phyloP scores from a whole-genome alignment of 1,140 invertebrate genomes.

The Dendroctonus ponderosae region DNA sequence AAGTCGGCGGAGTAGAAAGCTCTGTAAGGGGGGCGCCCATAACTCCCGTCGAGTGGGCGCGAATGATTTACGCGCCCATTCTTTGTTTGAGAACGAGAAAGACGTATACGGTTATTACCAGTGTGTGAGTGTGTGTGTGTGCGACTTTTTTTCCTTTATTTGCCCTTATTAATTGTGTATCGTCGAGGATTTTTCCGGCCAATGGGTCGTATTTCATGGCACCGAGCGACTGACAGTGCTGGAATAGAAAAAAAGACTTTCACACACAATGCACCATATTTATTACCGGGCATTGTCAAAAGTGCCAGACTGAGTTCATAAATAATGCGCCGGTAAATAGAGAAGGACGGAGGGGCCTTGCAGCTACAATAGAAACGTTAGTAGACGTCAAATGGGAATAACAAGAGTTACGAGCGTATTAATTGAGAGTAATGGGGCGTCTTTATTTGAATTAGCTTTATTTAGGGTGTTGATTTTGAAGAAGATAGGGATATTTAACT shows the following conservation, averaged over 20 bases:
- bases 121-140: too few relatives aligned
- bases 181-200: too few relatives aligned
- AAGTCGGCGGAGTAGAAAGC: conserved; percentile 13
- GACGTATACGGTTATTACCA: neutral
- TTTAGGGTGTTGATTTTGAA: neutral
- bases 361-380: conserved; percentile 10
- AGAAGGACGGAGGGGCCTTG: neutral
- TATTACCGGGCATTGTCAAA: conserved; percentile 6
- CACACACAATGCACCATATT: conserved; percentile 2
- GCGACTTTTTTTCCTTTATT: neutral
- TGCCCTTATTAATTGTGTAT: neutral
- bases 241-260: neutral
- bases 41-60: neutral
- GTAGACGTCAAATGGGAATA: neutral
- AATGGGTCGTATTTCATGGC: neutral
- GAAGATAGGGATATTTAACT: too few relatives aligned
- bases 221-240: neutral
- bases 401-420: conserved; percentile 9
- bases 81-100: neutral
- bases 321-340: conserved; percentile 3
- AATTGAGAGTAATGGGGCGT: conserved; percentile 14
- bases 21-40: conserved; percentile 10
- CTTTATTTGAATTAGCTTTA: conserved; percentile 12
- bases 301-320: neutral
- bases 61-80: conserved; percentile 3